Evolutionary conservation across 2,113 vertebrate species (phyloP), one percentile per base, ranked within the genome.

Genomic region (Mobula hypostoma): DNA sequence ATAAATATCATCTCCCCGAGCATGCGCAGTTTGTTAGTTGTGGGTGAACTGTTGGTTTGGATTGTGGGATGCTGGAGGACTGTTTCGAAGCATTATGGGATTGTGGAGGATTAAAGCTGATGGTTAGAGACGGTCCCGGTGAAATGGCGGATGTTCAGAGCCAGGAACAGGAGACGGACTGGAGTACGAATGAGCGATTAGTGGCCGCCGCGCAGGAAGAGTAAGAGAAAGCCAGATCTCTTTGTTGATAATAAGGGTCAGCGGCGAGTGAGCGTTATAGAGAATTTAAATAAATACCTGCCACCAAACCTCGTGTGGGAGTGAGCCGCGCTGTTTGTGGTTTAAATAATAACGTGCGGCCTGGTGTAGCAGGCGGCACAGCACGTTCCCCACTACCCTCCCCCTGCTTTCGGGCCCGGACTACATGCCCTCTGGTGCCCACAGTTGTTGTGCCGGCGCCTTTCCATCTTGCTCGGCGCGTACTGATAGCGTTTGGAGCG

Each of bases 111-210:
- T 19, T 19, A 11, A 70, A 74, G 68, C 91, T 68, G 88, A 76
- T 40, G 91, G 91, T 93, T 21, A 56, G 40, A 74, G 90, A 27
- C 91, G 36, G 68, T 68, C 36, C 68, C 70, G 91, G 91, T 12
- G 91, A 93, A 93, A 93, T 93, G 91, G 91, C 91, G 91, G 91
- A 93, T 24, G 91, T 93, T 93, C 68, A 93, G 2, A 93, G 21
- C 68, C 91, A 76, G 91, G 91, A 93, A 36, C 36, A 93, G 32
- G 91, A 93, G 91, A 36, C 19, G 91, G 91, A 93, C 36, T 93
- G 91, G 91, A 24, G 91, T 24, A 40, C 21, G 68, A 93, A 93
- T 11, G 91, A 93, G 68, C 91, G 91, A 9, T 40, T 93, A 21
- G 72, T 70, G 91, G 91, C 91, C 70, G 27, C 68, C 24, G 24